A percentile compares a stretch with the other conserved stretches of the same genome.
phyloP scores from a whole-genome alignment of 2,113 vertebrate species.

The Apodemus sylvaticus region DNA sequence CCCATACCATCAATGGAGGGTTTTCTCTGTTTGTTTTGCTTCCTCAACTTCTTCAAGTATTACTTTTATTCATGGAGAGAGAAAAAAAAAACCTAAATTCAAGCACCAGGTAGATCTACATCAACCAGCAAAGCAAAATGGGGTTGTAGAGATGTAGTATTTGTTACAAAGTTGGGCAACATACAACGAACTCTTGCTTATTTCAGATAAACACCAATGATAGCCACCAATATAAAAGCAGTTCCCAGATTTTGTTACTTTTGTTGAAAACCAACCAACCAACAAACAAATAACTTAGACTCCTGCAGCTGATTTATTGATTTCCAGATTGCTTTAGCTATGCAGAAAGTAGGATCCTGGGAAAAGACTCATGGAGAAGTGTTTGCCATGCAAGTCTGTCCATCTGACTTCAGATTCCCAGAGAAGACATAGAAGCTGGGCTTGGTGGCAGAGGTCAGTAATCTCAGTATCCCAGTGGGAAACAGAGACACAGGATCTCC shows the following conservation, averaged over 20 bases:
- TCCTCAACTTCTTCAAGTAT: neutral
- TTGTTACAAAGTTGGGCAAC: neutral
- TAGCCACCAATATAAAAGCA: neutral
- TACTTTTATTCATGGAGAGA: neutral
- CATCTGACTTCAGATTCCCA: neutral
- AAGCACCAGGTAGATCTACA: neutral
- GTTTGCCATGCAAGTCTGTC: neutral
- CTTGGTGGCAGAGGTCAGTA: neutral
- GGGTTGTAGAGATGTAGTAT: neutral
- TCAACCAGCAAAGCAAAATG: neutral
- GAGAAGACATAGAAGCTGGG: neutral
- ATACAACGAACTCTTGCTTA: neutral
- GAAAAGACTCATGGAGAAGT: neutral
- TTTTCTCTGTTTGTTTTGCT: neutral
- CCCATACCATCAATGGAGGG: neutral
- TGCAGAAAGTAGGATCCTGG: neutral
- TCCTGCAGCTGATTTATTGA: neutral
- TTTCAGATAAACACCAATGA: neutral
- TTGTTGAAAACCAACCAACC: neutral
- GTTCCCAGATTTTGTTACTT: neutral
- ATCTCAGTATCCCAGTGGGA: too few relatives aligned
- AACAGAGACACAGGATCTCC: neutral
- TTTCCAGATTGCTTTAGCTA: neutral
- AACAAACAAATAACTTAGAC: neutral
- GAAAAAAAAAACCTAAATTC: neutral